Evolutionary conservation across 2,888 invertebrate species (phyloP), one percentile per base, ranked within the genome.

Genomic region (Ormyrus labotus): DNA sequence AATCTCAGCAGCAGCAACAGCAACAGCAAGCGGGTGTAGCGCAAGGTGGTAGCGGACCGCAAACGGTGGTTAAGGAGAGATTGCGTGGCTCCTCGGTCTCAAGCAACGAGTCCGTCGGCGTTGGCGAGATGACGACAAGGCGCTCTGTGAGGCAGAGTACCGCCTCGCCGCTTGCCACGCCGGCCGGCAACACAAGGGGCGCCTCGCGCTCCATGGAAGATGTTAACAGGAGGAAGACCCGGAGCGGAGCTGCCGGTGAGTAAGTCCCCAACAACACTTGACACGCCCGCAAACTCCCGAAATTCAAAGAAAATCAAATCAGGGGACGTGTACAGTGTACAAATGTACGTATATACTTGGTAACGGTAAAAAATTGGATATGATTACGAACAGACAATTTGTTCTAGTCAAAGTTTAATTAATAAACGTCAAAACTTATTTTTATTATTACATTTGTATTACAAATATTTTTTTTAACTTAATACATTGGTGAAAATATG

Each of bases 191-290:
- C 83, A 91, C 90, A 55, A 87, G 91, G 83, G 90, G 90, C 80
- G 91, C 91, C 58, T 90, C 91, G 60, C 88, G 90, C 86, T 87
- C 90, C 55, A 86, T 90, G 81, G 91, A 91, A 82, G 91, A 91
- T 85, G 88, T 90, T 78, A 90, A 89, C 81, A 85, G 91, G 83
- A 88, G 91, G 85, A 91, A 91, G 87, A 91, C 91, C 79, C 90
- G 91, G 83, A 91, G 91, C 86, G 90, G 91, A 85, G 90, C 90
- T 87, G 90, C 90, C 86, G 91, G 91, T 90, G 88, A 87, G 90
- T 90, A 88, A 85, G 68, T 50, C 51, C 68, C 6, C 48, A 34
- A 34, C 53, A 45, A 64, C 60, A 6, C 45, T 47, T 47, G 50
- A 78, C 65, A 71, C 58, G 5, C 58, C 19, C 13, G 19, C 51